These are phyloP conservation scores for Pica pica DNA, from an alignment of 2,113 vertebrate genomes.

Conservation along the genomic window DNA sequence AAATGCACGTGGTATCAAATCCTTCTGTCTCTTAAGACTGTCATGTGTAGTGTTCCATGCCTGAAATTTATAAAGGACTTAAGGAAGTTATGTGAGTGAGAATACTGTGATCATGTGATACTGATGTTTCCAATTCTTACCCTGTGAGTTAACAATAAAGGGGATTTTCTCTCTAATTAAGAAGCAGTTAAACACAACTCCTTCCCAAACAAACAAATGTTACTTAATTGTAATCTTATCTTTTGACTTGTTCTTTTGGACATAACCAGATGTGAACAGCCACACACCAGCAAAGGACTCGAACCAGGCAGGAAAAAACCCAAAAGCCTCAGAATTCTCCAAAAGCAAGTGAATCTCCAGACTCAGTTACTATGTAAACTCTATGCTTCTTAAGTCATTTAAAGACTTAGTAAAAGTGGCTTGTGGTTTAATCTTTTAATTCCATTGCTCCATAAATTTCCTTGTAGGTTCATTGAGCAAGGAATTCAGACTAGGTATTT, in stretches of 20 bases:
- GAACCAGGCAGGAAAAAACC: neutral
- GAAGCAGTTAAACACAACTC: neutral
- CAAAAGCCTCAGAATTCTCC: conserved; percentile 29
- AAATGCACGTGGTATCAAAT: neutral
- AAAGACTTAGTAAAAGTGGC: conserved; percentile 66
- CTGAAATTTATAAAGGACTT: neutral
- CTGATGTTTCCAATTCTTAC: neutral
- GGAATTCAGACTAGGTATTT: conserved; percentile 69
- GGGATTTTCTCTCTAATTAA: conserved; percentile 20
- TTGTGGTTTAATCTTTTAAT: conserved; percentile 74
- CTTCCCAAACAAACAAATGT: neutral
- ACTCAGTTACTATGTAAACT: conserved; percentile 66
- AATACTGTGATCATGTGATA: neutral
- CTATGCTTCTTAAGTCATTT: conserved; percentile 51
- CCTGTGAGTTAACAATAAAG: neutral
- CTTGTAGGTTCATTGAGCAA: conserved; percentile 71
- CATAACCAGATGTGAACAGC: neutral
- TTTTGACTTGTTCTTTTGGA: neutral
- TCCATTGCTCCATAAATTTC: conserved; percentile 62
- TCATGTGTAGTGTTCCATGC: neutral
- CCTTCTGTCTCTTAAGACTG: neutral
- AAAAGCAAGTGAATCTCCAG: conserved; percentile 40
- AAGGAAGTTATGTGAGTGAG: neutral
- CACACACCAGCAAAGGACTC: conserved; percentile 5
- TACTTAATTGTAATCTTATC: neutral